Evolutionary conservation across 2,113 vertebrate species (phyloP).

Genomic region (Neogale vison): DNA sequence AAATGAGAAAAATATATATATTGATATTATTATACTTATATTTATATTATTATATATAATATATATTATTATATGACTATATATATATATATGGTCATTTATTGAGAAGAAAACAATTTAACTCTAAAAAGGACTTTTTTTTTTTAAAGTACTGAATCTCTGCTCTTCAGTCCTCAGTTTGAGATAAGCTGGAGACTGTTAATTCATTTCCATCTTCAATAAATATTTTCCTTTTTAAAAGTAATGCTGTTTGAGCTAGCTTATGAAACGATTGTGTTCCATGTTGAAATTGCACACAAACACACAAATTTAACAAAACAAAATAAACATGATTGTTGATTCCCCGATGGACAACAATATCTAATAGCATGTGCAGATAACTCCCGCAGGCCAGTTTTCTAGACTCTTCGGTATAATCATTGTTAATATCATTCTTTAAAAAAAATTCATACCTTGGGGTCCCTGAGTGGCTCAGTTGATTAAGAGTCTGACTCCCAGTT

Average conservation of each 20-base stretch:
- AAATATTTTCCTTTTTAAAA: conserved; percentile 9
- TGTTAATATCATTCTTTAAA: background rate
- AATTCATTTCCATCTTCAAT: conserved; percentile 23
- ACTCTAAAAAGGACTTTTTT: background rate
- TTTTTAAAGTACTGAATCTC: background rate
- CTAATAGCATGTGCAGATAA: background rate
- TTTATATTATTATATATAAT: too few relatives aligned
- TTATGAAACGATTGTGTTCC: background rate
- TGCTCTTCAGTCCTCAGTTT: conserved; percentile 23
- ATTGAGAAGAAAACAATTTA: conserved; percentile 29
- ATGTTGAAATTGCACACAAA: background rate
- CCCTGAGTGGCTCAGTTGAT: background rate
- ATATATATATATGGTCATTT: background rate
- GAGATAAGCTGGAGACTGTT: background rate
- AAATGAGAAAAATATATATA: background rate
- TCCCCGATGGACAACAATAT: accelerated
- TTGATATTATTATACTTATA: too few relatives aligned
- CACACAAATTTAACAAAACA: background rate
- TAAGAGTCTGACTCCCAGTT: background rate
- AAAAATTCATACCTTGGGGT: background rate
- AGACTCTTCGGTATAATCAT: background rate
- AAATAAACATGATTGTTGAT: accelerated
- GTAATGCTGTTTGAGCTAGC: background rate
- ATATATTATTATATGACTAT: too few relatives aligned
- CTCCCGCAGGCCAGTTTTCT: background rate